Conservation (phyloP, 2,888 invertebrate genomes). For the Bombyx huttoni region DNA sequence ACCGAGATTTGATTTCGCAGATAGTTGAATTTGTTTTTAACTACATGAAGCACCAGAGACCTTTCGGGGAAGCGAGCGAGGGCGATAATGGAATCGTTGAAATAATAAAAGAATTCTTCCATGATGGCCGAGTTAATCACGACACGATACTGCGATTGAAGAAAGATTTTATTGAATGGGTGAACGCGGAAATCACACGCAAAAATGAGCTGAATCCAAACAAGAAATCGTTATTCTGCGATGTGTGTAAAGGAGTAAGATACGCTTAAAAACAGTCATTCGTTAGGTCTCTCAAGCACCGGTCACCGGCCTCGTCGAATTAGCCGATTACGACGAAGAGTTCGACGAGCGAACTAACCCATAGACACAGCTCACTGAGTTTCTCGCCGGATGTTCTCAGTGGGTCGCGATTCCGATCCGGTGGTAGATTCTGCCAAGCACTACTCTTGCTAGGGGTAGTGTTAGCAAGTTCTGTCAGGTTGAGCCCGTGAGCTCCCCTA, state of each 20-base stretch:
- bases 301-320: too few species aligned
- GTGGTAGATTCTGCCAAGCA: too few species aligned
- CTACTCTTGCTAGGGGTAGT: too few species aligned
- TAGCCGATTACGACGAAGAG: too few species aligned
- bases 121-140: slow-evolving; percentile 46
- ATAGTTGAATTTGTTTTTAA: slow-evolving; percentile 56
- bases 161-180: slow-evolving; percentile 33
- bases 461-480: too few species aligned
- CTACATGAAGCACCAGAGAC: slow-evolving; percentile 48
- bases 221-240: slow-evolving; percentile 39
- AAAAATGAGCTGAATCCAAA: slow-evolving; percentile 30
- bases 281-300: too few species aligned
- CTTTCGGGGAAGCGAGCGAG: slow-evolving; percentile 38
- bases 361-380: too few species aligned
- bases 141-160: slow-evolving; percentile 46
- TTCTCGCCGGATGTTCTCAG: too few species aligned
- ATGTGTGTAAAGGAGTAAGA: slow-evolving; percentile 38
- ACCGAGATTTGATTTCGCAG: slow-evolving; percentile 53
- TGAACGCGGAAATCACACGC: slow-evolving; percentile 31
- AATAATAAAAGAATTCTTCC: slow-evolving; percentile 54
- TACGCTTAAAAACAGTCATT: slow-evolving; percentile 19
- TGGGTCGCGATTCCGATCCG: too few species aligned
- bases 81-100: slow-evolving; percentile 45
- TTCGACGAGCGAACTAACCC: too few species aligned
- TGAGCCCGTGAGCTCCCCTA: too few species aligned